These are phyloP conservation scores for Sebastes glaucus DNA, from an alignment of 2,797 vertebrate genomes.

Conservation along the genomic window DNA sequence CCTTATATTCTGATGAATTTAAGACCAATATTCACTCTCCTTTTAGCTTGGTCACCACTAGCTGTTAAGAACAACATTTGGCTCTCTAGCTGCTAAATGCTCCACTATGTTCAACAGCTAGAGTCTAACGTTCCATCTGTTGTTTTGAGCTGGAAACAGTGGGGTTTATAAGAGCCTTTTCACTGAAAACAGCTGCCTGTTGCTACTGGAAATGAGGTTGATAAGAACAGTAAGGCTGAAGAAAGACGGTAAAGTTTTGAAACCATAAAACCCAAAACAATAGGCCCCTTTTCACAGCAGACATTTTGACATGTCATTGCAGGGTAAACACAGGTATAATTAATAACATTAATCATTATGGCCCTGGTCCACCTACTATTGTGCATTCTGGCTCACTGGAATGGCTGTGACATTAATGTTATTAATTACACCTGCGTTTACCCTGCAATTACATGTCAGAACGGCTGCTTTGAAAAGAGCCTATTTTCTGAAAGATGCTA, in stretches of 20 bases:
- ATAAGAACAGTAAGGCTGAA: not conserved
- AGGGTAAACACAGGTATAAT: too few relatives aligned
- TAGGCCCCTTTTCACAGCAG: too few relatives aligned
- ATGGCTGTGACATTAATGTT: not conserved
- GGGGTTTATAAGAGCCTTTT: not conserved
- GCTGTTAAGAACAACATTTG: not conserved
- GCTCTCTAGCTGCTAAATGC: not conserved
- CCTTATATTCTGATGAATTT: not conserved
- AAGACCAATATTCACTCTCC: not conserved
- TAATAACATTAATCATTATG: too few relatives aligned
- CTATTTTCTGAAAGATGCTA: too few relatives aligned
- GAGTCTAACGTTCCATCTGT: too few relatives aligned
- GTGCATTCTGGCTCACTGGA: not conserved
- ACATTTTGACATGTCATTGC: too few relatives aligned
- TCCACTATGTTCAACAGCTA: not conserved
- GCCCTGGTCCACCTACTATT: not conserved
- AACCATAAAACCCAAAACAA: too few relatives aligned
- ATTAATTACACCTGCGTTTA: too few relatives aligned
- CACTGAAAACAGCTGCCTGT: not conserved
- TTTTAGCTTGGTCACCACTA: not conserved
- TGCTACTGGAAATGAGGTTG: not conserved
- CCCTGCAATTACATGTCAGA: too few relatives aligned
- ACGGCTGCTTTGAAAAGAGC: too few relatives aligned
- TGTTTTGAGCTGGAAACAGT: not conserved
- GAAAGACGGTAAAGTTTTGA: too few relatives aligned